Evolutionary conservation across 2,113 vertebrate species (phyloP), one percentile per base, ranked within the genome.

Genomic region (Chrysemys picta): DNA sequence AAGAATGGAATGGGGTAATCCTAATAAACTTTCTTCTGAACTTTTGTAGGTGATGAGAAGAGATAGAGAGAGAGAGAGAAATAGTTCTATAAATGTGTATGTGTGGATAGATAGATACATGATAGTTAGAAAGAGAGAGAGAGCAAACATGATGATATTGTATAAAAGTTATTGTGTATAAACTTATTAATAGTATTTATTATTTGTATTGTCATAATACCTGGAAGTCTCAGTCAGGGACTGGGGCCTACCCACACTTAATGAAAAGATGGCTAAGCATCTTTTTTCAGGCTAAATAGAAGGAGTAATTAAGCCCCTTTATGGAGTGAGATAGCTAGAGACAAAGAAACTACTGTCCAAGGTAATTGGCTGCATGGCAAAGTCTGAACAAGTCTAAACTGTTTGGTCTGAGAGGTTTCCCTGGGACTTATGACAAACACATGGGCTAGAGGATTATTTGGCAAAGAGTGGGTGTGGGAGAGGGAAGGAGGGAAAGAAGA

Each of bases 1-100:
- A 94, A 84, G 94, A 89, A 45, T 78, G 89, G 57, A 84, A 93
- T 93, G 94, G 35, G 38, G 75, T 92, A 94, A 94, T 93, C 1
- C 0, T n/a, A 12, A 82, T 11, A 91, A 94, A 94, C 75, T 47
- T 3, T 96, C 95, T 92, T 87, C 35, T 82, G 0, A 92, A 95
- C 83, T 93, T 91, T 38, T 81, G 85, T 65, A 85, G 62, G 93
- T 96, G 75, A 80, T 53, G 84, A 81, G 80, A 82, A 82, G 21
- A 56, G 13, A 91, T 35, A 31, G 78, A 88, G 82, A 94, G 49
- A 31, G 78, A 88, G 82, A 94, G 16, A 78, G 80, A 78, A 85
- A 94, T 85, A 85, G 81, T 87, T 72, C n/a, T 38, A 38, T 38
- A 72, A 38, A 72, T 72, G 17, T 38, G n/a, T 38, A 22, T 42